Conservation (phyloP, 2,888 invertebrate genomes). For the Tupiocoris notatus region DNA sequence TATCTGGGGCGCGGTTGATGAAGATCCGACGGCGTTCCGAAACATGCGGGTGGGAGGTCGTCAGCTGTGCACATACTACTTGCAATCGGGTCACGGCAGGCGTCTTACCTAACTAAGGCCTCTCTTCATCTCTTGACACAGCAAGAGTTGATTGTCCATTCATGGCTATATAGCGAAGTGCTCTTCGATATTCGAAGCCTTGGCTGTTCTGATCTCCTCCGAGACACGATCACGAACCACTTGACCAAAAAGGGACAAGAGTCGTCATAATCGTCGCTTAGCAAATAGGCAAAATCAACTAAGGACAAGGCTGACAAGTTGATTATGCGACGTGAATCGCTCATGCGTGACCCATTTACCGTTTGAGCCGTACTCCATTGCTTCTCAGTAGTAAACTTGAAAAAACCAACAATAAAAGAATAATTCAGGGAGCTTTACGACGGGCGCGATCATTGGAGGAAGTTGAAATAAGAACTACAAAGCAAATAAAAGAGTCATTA, state of each 20-base stretch:
- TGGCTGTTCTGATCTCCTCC: not conserved
- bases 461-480: too few relatives aligned
- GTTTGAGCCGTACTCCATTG: too few relatives aligned
- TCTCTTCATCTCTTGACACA: not conserved
- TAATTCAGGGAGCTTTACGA: too few relatives aligned
- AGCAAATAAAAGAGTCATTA: too few relatives aligned
- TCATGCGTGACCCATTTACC: too few relatives aligned
- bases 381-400: too few relatives aligned
- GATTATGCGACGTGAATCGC: too few relatives aligned
- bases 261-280: not conserved
- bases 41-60: not conserved
- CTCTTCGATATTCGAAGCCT: not conserved
- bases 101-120: not conserved
- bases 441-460: too few relatives aligned
- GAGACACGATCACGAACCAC: not conserved
- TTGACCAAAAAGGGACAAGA: not conserved
- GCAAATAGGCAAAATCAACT: not conserved
- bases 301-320: not conserved
- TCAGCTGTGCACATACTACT: not conserved
- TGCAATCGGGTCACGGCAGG: slow-evolving; percentile 21
- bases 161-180: not conserved
- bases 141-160: slow-evolving; percentile 23
- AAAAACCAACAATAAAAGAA: too few relatives aligned
- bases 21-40: not conserved
- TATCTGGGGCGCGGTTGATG: not conserved